Evolutionary conservation across 53 echinoderm and acorn worm genomes (phyloP).

Genomic region (Apostichopus leukothele): DNA sequence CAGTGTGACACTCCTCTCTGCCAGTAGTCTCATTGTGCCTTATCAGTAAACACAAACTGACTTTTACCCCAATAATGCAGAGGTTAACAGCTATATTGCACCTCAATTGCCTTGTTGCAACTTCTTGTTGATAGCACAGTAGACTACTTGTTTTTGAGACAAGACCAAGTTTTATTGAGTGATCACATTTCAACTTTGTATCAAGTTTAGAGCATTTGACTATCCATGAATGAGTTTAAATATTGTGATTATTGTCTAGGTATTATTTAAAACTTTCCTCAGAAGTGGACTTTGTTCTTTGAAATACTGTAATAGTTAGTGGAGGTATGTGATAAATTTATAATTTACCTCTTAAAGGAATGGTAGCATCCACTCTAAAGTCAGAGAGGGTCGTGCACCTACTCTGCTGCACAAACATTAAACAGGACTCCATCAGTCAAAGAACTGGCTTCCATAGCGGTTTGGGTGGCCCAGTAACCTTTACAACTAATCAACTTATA

Average conservation of each 20-base stretch:
- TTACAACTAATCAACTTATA: background rate
- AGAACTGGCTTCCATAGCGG: background rate
- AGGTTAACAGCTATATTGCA: slow-evolving; percentile 44
- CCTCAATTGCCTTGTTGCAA: slow-evolving; percentile 29
- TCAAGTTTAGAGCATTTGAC: background rate
- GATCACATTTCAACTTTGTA: too few species aligned
- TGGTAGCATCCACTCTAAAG: slow-evolving; percentile 23
- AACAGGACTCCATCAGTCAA: slow-evolving; percentile 13
- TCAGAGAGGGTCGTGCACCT: slow-evolving; percentile 39
- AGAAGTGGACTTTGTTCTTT: background rate
- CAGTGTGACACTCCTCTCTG: slow-evolving; percentile 6
- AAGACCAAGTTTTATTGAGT: background rate
- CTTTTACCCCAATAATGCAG: slow-evolving; percentile 41
- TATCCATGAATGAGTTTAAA: background rate
- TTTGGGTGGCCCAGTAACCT: slow-evolving; percentile 37
- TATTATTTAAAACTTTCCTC: background rate
- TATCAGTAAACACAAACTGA: slow-evolving; percentile 44
- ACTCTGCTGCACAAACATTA: slow-evolving; percentile 26
- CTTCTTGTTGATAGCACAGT: slow-evolving; percentile 21
- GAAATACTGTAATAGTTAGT: background rate
- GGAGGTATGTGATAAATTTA: background rate
- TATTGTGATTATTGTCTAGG: background rate
- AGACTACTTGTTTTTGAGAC: slow-evolving; percentile 26
- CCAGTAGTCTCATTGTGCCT: slow-evolving; percentile 34
- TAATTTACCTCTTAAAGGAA: background rate